Base-by-base conservation (phyloP, 2,888 invertebrate genomes). In the Pseudanteris insignis region DNA sequence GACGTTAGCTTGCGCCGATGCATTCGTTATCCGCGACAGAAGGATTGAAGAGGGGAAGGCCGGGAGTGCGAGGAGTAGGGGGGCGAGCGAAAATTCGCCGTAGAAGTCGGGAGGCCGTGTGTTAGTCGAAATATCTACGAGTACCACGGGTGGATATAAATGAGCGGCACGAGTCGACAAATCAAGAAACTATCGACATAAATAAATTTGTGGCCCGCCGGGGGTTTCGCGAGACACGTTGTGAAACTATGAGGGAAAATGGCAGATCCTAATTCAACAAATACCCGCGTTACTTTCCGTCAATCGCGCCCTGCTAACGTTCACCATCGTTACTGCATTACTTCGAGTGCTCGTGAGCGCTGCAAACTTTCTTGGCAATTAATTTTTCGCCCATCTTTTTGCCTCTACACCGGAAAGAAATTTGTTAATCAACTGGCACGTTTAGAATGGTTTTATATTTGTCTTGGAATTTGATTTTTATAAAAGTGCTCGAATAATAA, bases 111-210 rank as follows among this genome's bases (percentile, higher is more conserved):
- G 55, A 51, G 55, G 53, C 63, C 37, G 54, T 58, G 58, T 54
- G 54, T 57, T 47, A 54, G 47, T 46, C 61, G 72, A 75, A 75
- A 76, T 73, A 75, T 76, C 73, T 73, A 69, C 70, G 70, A 70
- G 70, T 66, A 72, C 68, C 68, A 65, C 68, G 69, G 69, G 73
- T 71, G 71, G 74, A 77, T 77, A 79, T 79, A 78, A 78, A 79
- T 78, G 79, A 77, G 75, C 71, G 69, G 69, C 71, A 69, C 69
- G 68, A 75, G 77, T 77, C 79, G 76, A 79, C 79, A 79, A 79
- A 79, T 79, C 79, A 79, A 79, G 79, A 78, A 79, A 79, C 78
- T 79, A 79, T 79, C 79, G 79, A 79, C 79, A 78, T 79, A 79
- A 79, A 79, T 79, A 79, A 76, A 79, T 79, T 74, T 78, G 78